These are phyloP conservation scores for Lasioglossum vierecki DNA, from an alignment of 2,888 invertebrate genomes.

Conservation along the genomic window DNA sequence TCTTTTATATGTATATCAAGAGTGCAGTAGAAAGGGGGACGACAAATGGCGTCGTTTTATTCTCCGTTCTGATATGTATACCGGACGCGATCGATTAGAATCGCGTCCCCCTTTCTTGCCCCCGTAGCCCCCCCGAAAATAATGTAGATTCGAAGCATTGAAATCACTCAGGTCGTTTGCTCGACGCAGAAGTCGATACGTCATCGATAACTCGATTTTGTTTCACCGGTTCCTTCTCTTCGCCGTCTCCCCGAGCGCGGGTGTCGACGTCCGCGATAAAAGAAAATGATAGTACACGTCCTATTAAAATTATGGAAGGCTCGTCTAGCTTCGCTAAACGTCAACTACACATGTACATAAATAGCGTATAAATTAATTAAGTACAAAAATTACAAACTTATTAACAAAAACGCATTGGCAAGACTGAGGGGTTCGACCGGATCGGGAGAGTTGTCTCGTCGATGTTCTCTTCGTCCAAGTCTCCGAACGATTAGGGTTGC, in stretches of 20 bases:
- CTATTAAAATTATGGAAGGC: conserved; percentile 78
- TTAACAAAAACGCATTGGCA: conserved; percentile 83
- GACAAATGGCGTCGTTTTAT: background rate
- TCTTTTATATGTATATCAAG: conserved; percentile 40
- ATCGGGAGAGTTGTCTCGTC: conserved; percentile 42
- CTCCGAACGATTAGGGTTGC: too few species aligned
- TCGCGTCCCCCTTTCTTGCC: conserved; percentile 29
- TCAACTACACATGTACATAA: conserved; percentile 78
- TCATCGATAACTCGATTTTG: background rate
- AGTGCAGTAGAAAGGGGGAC: conserved; percentile 36
- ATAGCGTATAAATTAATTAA: conserved; percentile 83
- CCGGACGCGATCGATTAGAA: conserved; percentile 32
- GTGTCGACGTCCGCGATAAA: conserved; percentile 67
- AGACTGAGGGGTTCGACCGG: conserved; percentile 77
- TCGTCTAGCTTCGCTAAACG: conserved; percentile 76
- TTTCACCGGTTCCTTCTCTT: background rate
- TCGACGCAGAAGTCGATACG: background rate
- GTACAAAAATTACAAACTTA: conserved; percentile 84
- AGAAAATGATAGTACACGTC: conserved; percentile 63
- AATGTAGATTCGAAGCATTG: conserved; percentile 27
- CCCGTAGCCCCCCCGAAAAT: background rate
- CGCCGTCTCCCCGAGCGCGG: conserved; percentile 39
- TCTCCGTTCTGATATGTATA: conserved; percentile 50
- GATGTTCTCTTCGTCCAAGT: background rate
- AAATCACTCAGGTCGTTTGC: conserved; percentile 26